Evolutionary conservation across 2,888 invertebrate species (phyloP).

Genomic region (Heliconius ismenius): DNA sequence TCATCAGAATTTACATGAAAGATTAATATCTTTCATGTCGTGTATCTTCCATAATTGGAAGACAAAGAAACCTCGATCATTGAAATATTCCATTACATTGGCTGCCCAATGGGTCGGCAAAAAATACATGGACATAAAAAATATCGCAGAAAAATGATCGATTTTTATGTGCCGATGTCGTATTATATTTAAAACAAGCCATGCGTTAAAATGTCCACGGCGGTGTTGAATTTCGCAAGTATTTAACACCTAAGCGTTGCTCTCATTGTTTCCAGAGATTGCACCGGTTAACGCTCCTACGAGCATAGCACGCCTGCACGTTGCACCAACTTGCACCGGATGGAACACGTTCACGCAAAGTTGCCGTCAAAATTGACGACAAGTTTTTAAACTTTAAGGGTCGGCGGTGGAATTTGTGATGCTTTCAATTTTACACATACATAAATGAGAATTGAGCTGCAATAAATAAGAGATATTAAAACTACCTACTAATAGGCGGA

Average conservation of each 20-base stretch:
- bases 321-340: not conserved
- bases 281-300: conserved; percentile 13
- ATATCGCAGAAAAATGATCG: not conserved
- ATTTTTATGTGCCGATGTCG: conserved; percentile 1
- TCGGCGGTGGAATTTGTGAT: not conserved
- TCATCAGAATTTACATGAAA: no score
- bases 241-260: conserved; percentile 10
- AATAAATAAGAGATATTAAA: no score
- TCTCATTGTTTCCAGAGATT: conserved; percentile 9
- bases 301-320: not conserved
- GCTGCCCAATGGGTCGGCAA: conserved; percentile 6
- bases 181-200: not conserved
- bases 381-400: not conserved
- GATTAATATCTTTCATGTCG: no score
- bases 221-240: conserved; percentile 12
- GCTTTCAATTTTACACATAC: not conserved
- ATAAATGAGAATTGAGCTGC: no score
- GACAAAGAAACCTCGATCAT: not conserved
- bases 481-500: no score
- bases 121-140: not conserved
- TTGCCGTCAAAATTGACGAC: not conserved
- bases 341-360: not conserved
- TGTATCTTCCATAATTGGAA: not conserved
- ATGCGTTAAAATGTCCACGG: conserved; percentile 16
- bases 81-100: conserved; percentile 9